Base-by-base conservation (phyloP, 2,797 vertebrate species). In the Thalassophryne amazonica region DNA sequence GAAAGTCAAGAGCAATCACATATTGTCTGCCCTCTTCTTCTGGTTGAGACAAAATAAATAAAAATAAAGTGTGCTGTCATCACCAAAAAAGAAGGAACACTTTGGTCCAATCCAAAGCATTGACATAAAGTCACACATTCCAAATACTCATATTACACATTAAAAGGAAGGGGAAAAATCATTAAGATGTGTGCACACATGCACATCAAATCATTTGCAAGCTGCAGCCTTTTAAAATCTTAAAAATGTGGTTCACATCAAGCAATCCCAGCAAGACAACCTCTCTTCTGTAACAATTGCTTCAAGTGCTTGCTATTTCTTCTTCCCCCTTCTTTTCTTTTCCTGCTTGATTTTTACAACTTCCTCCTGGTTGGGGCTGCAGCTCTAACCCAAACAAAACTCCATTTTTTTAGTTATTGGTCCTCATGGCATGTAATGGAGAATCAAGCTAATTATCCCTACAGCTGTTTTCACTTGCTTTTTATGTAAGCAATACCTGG, bases 401-500 rank as follows among this genome's bases (percentile, higher is more conserved):
- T 82, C 73, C 84, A 89, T 93, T 93, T 91, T n/a, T 91, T 94
- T 92, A 86, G 87, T 91, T 94, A 92, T 89, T 93, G 89, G 91
- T 88, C 91, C 91, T 88, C 92, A 87, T 80, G 88, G 91, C 89
- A 91, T 94, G 93, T 94, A 92, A 92, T 90, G 92, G 93, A 94
- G 92, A 93, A 92, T 93, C 86, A 92, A 94, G 90, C 90, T 93
- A 95, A 95, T 93, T 94, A 93, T 90, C 89, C 78, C 89, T 92
- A 90, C 93, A 93, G 91, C 92, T 94, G 93, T 92, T 93, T 94
- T 91, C 89, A 92, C 92, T 95, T 94, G 92, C 90, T 88, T 93
- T 93, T 93, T 93, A 96, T 91, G 91, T 95, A 93, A 94, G 91
- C 90, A 93, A 95, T 95, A 94, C 91, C 92, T 92, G 90, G 85